Base-by-base conservation (phyloP, 1,140 invertebrate genomes). In the Leptinotarsa texana region DNA sequence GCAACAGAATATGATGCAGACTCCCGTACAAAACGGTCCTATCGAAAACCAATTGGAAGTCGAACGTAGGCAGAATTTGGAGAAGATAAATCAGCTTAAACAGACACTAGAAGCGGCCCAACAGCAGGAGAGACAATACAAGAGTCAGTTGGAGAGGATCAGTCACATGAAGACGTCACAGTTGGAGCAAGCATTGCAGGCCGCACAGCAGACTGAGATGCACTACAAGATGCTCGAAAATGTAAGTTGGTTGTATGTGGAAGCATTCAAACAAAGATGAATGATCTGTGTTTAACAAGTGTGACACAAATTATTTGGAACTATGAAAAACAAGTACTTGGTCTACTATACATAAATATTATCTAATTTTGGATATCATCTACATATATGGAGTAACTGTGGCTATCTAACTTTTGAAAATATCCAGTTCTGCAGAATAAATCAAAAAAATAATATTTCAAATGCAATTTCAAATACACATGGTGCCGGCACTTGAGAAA, bases 171-270 rank as follows among this genome's bases (percentile, higher is more conserved):
- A 88, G 78, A 91, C 89, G 68, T 86, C 89, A 74, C 88, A 93
- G 84, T 86, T 93, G 77, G 91, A 93, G 81, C 90, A 92, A 84
- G 91, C 89, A 78, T 85, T 95, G 66, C 92, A 94, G 83, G 90
- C 91, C 18, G 92, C 92, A 0, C 93, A 95, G 79, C 92, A 93
- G 79, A 92, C 93, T 81, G 93, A 94, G 82, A 88, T 90, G 86
- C 92, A 94, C 76, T 93, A 91, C 77, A 90, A 92, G 78, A 91
- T 92, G 79, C 81, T 93, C 13, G 92, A 93, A 65, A 73, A 73
- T 87, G 92, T 90, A 80, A 83, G 85, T 83, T n/a, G 13, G 17
- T 42, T 42, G 33, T 42, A 3, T 42, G 33, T 42, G 33, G 33
- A 42, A 42, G 8, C 33, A 42, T 42, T 42, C 33, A 42, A 42